Conservation (phyloP, 1,140 invertebrate species). For the Metaphire vulgaris region DNA sequence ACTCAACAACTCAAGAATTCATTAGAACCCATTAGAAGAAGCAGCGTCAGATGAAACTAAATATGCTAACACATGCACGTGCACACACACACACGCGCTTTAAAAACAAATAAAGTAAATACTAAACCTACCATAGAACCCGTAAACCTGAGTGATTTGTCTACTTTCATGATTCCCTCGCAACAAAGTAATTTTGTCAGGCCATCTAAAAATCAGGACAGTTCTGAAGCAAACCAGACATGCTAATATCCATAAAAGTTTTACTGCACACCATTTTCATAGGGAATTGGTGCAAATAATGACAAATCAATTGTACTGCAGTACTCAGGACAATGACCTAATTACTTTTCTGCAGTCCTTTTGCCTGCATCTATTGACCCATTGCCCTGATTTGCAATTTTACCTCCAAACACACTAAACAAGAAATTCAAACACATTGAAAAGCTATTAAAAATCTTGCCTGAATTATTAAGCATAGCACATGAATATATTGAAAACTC, state of each 20-base stretch:
- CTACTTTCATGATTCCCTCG: conserved; percentile 84
- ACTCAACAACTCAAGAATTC: too few species aligned
- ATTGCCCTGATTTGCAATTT: too few species aligned
- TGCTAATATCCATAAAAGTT: conserved; percentile 22
- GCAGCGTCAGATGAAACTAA: too few species aligned
- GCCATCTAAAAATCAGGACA: conserved; percentile 56
- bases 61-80: too few species aligned
- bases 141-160: conserved; percentile 98
- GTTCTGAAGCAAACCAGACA: not conserved
- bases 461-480: too few species aligned
- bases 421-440: too few species aligned
- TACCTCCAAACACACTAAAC: too few species aligned
- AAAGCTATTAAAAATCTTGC: too few species aligned
- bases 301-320: not conserved
- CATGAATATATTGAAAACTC: not conserved
- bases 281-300: not conserved
- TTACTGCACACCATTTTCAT: not conserved
- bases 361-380: not conserved
- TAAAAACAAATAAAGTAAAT: too few species aligned
- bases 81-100: too few species aligned
- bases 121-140: conserved; percentile 75
- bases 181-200: conserved; percentile 82
- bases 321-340: not conserved
- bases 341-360: not conserved
- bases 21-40: too few species aligned